These are phyloP conservation scores for Wasmannia auropunctata DNA, from an alignment of 1,140 invertebrate genomes.

Conservation along the genomic window DNA sequence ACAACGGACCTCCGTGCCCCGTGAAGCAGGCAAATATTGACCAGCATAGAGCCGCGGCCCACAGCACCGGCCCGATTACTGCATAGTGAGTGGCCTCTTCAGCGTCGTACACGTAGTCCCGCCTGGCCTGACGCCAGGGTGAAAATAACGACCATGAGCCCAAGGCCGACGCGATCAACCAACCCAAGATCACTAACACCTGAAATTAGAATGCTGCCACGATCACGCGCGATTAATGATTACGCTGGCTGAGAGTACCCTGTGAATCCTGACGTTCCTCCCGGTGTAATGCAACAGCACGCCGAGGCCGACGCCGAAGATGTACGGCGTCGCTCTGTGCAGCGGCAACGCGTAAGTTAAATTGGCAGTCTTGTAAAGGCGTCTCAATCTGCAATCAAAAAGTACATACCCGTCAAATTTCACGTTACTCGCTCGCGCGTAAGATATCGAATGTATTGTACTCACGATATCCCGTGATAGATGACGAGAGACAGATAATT, in stretches of 20 bases:
- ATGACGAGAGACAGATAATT: constrained; percentile 88
- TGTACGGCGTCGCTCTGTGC: constrained; percentile 88
- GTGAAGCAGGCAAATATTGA: constrained; percentile 88
- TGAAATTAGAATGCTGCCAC: constrained; percentile 71
- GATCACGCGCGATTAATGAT: constrained; percentile 18
- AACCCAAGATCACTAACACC: constrained; percentile 86
- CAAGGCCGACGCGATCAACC: constrained; percentile 85
- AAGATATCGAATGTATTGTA: constrained; percentile 32
- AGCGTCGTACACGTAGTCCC: constrained; percentile 87
- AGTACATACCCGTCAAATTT: not conserved
- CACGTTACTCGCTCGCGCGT: not conserved
- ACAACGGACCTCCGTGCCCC: constrained; percentile 85
- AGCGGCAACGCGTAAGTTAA: constrained; percentile 87
- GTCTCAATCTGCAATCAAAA: constrained; percentile 86
- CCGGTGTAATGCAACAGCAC: constrained; percentile 86
- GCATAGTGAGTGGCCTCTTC: constrained; percentile 88
- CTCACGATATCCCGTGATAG: constrained; percentile 89
- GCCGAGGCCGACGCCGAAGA: constrained; percentile 88
- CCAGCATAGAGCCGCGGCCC: constrained; percentile 88
- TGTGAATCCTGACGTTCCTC: constrained; percentile 81
- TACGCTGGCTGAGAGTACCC: constrained; percentile 72
- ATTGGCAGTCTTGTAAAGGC: constrained; percentile 89
- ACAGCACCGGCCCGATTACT: constrained; percentile 88
- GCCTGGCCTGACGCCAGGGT: constrained; percentile 86
- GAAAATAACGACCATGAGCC: constrained; percentile 87